Percentiles rank a stretch among this genome's conserved stretches.
Conservation (phyloP, 2,113 vertebrate species). For the Amazona vittata region DNA sequence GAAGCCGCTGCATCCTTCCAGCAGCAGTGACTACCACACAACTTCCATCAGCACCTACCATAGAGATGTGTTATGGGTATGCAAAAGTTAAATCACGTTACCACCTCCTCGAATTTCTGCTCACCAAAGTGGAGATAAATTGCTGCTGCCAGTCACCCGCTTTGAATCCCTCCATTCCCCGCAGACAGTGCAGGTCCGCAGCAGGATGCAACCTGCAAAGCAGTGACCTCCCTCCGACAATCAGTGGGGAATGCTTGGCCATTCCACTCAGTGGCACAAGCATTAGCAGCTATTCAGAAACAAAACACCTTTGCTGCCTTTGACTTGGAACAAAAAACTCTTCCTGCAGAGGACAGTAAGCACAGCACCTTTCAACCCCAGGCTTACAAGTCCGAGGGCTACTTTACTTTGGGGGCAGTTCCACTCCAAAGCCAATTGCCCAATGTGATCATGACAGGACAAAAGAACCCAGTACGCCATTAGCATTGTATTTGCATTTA, state of each 20-base stretch:
- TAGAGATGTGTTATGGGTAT: background rate
- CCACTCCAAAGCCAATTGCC: background rate
- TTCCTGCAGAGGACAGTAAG: background rate
- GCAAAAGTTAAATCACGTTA: background rate
- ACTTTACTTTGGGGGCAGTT: background rate
- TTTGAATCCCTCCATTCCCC: background rate
- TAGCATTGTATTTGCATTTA: background rate
- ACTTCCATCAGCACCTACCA: background rate
- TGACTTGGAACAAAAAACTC: background rate
- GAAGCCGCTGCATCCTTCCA: background rate
- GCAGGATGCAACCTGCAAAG: background rate
- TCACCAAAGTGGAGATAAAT: background rate
- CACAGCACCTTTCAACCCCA: background rate
- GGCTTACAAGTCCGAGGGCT: no score
- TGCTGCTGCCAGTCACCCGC: background rate
- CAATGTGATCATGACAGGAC: accelerated
- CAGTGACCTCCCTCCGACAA: background rate
- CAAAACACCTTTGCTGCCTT: background rate
- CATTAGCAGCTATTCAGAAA: background rate
- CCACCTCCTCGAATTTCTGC: background rate
- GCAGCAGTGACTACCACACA: background rate
- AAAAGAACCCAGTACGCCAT: background rate
- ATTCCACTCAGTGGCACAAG: background rate
- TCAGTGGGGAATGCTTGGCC: background rate
- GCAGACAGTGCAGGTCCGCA: background rate